Percentiles rank a stretch among this genome's conserved stretches.
Evolutionary conservation across 2,113 vertebrate genomes (phyloP).

Genomic region (Melanotaenia duboulayi): DNA sequence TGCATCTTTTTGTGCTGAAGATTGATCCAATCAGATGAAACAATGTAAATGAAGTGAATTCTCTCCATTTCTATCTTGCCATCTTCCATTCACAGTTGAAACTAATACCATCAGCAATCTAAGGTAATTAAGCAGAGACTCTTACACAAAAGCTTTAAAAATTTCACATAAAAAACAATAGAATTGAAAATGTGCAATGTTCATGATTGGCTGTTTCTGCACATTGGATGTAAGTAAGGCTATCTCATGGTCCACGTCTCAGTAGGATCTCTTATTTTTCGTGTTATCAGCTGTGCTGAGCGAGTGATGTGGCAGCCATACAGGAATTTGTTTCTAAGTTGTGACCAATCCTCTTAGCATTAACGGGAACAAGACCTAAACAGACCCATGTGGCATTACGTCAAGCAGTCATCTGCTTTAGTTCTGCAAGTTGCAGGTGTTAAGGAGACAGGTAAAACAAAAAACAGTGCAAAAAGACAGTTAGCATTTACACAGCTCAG

Average conservation of each 20-base stretch:
- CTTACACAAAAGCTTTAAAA: neutral
- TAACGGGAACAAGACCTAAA: conserved; percentile 62
- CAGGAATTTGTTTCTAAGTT: conserved; percentile 56
- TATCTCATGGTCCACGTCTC: neutral
- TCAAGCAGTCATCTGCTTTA: conserved; percentile 54
- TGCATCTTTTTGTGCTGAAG: conserved; percentile 32
- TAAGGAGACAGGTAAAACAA: neutral
- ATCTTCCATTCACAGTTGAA: conserved; percentile 19
- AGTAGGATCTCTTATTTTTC: conserved; percentile 26
- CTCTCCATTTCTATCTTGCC: conserved; percentile 8
- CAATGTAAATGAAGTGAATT: neutral
- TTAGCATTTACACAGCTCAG: no score
- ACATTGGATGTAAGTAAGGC: neutral
- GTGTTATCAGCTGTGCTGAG: conserved; percentile 20
- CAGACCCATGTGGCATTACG: conserved; percentile 51
- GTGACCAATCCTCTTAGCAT: conserved; percentile 78
- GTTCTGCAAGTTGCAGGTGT: conserved; percentile 27
- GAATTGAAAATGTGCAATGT: neutral
- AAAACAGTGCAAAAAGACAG: neutral
- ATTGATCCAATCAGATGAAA: conserved; percentile 23
- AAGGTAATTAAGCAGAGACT: neutral
- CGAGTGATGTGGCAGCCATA: conserved; percentile 27
- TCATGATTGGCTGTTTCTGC: neutral
- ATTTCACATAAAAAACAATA: neutral
- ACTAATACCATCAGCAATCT: neutral